These are phyloP conservation scores for Chaenocephalus aceratus DNA, from an alignment of 2,113 vertebrate species.

Conservation along the genomic window DNA sequence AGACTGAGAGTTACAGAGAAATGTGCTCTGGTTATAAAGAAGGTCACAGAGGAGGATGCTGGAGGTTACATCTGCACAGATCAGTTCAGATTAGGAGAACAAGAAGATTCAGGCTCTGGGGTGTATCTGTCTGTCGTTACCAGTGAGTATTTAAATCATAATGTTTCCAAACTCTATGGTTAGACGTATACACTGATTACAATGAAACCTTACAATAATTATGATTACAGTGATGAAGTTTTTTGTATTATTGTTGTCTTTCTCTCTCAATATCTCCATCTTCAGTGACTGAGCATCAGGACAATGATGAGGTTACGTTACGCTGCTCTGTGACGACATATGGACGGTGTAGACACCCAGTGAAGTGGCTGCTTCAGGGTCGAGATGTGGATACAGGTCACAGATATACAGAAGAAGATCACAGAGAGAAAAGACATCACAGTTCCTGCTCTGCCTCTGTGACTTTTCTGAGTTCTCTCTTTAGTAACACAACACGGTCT, in stretches of 20 bases:
- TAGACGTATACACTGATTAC: background rate
- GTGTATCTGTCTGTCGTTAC: background rate
- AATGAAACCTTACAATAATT: background rate
- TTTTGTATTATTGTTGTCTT: slow-evolving; percentile 3
- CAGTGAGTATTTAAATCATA: slow-evolving; percentile 44
- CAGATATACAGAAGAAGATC: background rate
- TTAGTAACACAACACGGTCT: background rate
- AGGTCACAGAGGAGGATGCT: background rate
- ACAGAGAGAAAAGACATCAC: too few species aligned
- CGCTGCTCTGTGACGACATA: background rate
- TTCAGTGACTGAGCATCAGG: slow-evolving; percentile 6
- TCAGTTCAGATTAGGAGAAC: rapidly evolving
- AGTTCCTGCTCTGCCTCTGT: background rate
- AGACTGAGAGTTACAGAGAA: slow-evolving; percentile 34
- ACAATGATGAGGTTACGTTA: background rate
- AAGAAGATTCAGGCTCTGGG: rapidly evolving
- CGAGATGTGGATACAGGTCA: background rate
- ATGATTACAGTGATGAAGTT: too few species aligned
- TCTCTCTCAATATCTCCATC: slow-evolving; percentile 14
- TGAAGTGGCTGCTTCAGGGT: background rate
- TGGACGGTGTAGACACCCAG: rapidly evolving
- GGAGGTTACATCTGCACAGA: slow-evolving; percentile 28
- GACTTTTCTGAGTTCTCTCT: background rate
- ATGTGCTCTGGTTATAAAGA: slow-evolving; percentile 42
- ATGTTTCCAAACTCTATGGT: background rate